A percentile compares a stretch with the other conserved stretches of the same genome.
phyloP scores from a whole-genome alignment of 2,888 invertebrate species.

The Abrostola tripartita region DNA sequence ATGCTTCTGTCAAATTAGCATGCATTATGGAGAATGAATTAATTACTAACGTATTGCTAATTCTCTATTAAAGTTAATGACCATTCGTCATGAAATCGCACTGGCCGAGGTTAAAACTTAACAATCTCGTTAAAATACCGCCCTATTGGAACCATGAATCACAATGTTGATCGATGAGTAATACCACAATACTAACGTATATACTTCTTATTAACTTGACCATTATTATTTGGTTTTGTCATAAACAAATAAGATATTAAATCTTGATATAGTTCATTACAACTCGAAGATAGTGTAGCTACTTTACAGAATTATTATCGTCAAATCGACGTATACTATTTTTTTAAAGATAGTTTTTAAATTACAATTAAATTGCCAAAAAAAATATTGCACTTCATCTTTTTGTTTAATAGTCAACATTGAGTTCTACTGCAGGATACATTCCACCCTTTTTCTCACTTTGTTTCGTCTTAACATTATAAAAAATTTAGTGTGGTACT shows the following conservation, averaged over 20 bases:
- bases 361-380: too few relatives aligned
- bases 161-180: slow-evolving; percentile 57
- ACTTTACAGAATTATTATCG: too few relatives aligned
- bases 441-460: too few relatives aligned
- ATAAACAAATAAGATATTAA: slow-evolving; percentile 12
- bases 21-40: slow-evolving; percentile 17
- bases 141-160: slow-evolving; percentile 54
- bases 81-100: slow-evolving; percentile 28
- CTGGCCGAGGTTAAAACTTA: slow-evolving; percentile 30
- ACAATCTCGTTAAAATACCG: slow-evolving; percentile 47
- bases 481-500: too few relatives aligned
- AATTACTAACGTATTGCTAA: slow-evolving; percentile 31
- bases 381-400: too few relatives aligned
- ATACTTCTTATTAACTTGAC: slow-evolving; percentile 46
- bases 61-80: slow-evolving; percentile 33
- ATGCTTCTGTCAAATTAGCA: not conserved
- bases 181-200: slow-evolving; percentile 35
- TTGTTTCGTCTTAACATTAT: too few relatives aligned
- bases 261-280: not conserved
- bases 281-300: not conserved
- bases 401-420: too few relatives aligned
- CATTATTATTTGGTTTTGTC: slow-evolving; percentile 37
- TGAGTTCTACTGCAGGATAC: too few relatives aligned
- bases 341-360: too few relatives aligned
- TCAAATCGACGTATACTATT: too few relatives aligned